A percentile compares a stretch with the other conserved stretches of the same genome.
Conservation (phyloP, 2,888 invertebrate genomes). For the Epirrita christyi region DNA sequence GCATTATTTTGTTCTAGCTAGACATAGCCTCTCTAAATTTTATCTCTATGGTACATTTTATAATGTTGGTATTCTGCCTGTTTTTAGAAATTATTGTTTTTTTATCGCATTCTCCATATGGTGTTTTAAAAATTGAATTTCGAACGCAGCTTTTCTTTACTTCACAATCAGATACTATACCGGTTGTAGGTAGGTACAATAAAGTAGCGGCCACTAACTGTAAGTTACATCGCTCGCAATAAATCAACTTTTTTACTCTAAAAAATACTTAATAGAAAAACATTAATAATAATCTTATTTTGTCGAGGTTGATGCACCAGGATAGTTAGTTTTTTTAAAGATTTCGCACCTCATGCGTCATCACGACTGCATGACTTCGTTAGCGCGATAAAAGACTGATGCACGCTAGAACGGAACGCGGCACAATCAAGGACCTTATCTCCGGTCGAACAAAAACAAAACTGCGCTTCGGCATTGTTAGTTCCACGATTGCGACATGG, state of each 20-base stretch:
- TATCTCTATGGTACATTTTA: not conserved
- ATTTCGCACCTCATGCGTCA: constrained; percentile 26
- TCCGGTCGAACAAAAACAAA: constrained; percentile 55
- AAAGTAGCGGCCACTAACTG: constrained; percentile 18
- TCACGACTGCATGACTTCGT: constrained; percentile 38
- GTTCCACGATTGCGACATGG: constrained; percentile 64
- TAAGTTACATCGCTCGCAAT: constrained; percentile 23
- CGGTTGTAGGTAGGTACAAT: not conserved
- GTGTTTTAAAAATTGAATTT: constrained; percentile 5
- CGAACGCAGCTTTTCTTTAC: constrained; percentile 3
- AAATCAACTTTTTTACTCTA: constrained; percentile 32
- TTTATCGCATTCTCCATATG: not conserved
- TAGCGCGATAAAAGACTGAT: constrained; percentile 55
- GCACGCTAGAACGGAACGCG: constrained; percentile 56
- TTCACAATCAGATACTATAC: constrained; percentile 4
- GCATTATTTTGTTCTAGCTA: constrained; percentile 45
- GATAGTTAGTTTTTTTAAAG: constrained; percentile 3
- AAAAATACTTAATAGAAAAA: not conserved
- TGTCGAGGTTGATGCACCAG: not conserved
- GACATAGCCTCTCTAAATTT: constrained; percentile 5
- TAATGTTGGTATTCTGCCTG: constrained; percentile 1
- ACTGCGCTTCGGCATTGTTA: constrained; percentile 62
- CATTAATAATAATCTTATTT: not conserved
- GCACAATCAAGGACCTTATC: constrained; percentile 65
- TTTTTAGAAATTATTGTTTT: not conserved